Evolutionary conservation across 2,888 invertebrate species (phyloP), one percentile per base, ranked within the genome.

Genomic region (Peribatodes rhomboidaria): DNA sequence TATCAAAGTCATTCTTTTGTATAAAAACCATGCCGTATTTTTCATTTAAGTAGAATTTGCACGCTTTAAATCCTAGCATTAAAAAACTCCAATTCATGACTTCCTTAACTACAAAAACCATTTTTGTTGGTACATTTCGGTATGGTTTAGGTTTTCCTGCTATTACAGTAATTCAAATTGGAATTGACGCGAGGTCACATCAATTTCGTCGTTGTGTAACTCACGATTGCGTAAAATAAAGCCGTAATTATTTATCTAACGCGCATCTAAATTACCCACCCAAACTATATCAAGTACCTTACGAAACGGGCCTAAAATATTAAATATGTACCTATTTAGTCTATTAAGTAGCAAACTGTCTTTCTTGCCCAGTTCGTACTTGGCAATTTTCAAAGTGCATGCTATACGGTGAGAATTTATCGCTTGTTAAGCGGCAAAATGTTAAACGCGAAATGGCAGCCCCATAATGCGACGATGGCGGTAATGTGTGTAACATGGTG

Each of bases 401-500:
- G 14, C 13, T 37, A 37, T 13, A 57, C 0, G 39, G n/a, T n/a
- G 14, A 37, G 4, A 50, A 55, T 49, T 37, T 37, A 35, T 31
- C 58, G 56, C 54, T n/a, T 49, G 61, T 63, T 70, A 65, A 69
- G 50, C 61, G 55, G 65, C 59, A 57, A 52, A 60, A 68, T 59
- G 67, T 65, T 57, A 60, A 57, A 65, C 57, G 64, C 18, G 55
- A 69, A 69, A 68, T 72, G 75, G 70, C 77, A 75, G 69, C 70
- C 66, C 65, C 71, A 74, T 69, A 62, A 68, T 63, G 65, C 65
- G 69, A 71, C 68, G 74, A 77, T 77, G 72, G 74, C 69, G 69
- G 71, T 76, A 79, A 81, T 73, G 76, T 79, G 78, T 81, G 80
- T 75, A 79, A 79, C 76, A 70, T 72, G 65, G 72, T 66, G 72